These are phyloP conservation scores for Eutrigla gurnardus DNA, from an alignment of 2,797 vertebrate genomes.

Conservation along the genomic window DNA sequence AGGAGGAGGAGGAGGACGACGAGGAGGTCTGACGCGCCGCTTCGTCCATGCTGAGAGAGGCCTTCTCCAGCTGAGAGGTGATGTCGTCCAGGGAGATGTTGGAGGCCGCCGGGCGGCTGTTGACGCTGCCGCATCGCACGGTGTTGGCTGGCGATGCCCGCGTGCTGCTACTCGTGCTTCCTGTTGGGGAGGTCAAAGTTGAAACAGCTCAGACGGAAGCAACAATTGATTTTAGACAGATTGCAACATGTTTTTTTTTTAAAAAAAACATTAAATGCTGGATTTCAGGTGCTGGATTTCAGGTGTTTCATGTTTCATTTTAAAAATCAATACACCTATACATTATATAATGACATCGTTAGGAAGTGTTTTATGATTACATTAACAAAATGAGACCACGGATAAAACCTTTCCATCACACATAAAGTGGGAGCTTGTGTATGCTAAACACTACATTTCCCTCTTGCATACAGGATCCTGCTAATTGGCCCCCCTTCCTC, in stretches of 20 bases:
- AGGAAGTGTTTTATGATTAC: background rate
- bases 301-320: background rate
- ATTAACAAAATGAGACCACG: background rate
- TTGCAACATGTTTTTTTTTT: too few species aligned
- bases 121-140: constrained; percentile 84
- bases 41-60: constrained; percentile 95
- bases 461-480: constrained; percentile 14
- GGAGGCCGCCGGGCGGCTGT: constrained; percentile 81
- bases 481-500: background rate
- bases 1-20: constrained; percentile 71
- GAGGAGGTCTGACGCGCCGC: constrained; percentile 90
- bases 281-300: background rate
- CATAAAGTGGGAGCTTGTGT: background rate
- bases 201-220: background rate
- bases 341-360: background rate
- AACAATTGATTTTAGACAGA: background rate
- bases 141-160: constrained; percentile 89
- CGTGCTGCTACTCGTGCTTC: constrained; percentile 82
- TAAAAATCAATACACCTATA: background rate
- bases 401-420: background rate
- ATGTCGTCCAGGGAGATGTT: constrained; percentile 98
- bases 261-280: too few species aligned
- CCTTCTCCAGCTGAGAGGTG: constrained; percentile 96
- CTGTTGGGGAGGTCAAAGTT: constrained; percentile 59
- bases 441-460: background rate